Conservation (phyloP, 1,140 invertebrate species). For the Euglossa dilemma region DNA sequence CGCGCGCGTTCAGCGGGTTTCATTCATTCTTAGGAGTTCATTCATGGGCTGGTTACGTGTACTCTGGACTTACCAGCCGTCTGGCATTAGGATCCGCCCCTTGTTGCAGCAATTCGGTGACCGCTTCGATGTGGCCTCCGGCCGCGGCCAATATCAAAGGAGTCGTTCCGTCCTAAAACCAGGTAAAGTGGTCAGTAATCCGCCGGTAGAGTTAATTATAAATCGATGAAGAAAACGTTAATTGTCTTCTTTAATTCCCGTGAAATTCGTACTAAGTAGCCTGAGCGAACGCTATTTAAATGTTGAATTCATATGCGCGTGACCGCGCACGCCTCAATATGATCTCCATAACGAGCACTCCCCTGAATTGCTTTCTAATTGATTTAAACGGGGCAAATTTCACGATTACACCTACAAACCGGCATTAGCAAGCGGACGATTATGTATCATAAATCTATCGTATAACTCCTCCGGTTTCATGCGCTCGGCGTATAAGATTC, state of each 20-base stretch:
- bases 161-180: constrained; percentile 93
- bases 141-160: constrained; percentile 94
- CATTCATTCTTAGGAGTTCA: constrained; percentile 49
- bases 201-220: background rate
- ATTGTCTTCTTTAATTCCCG: background rate
- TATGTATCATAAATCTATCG: constrained; percentile 24
- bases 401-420: background rate
- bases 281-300: background rate
- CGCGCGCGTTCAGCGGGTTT: constrained; percentile 32
- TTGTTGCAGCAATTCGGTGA: constrained; percentile 92
- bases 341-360: background rate
- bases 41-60: constrained; percentile 25
- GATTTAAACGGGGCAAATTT: constrained; percentile 17
- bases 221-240: background rate
- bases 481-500: background rate
- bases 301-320: background rate
- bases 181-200: constrained; percentile 11
- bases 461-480: background rate
- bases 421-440: background rate
- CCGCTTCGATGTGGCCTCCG: constrained; percentile 93
- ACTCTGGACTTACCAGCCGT: constrained; percentile 86
- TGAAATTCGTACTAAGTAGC: background rate
- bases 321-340: background rate
- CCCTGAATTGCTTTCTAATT: background rate
- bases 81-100: constrained; percentile 92